Conservation (phyloP, 1,140 invertebrate species). For the Hyposmocoma kahamanoa region DNA sequence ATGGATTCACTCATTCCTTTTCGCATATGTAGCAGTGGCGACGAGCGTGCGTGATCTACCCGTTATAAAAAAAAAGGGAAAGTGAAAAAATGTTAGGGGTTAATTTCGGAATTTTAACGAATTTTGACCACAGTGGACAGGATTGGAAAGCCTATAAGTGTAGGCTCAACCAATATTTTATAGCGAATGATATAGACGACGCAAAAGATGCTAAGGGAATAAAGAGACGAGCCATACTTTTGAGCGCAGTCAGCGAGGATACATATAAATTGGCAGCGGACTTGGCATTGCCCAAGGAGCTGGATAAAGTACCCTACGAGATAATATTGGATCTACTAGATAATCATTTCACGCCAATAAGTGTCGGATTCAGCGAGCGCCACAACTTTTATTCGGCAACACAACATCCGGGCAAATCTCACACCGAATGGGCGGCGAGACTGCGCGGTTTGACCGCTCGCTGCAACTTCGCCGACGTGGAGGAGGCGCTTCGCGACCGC, state of each 20-base stretch:
- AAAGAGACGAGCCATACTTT: neutral
- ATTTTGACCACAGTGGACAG: neutral
- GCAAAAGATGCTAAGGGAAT: neutral
- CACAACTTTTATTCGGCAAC: slow-evolving; percentile 3
- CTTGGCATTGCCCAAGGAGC: neutral
- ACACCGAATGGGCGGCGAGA: slow-evolving; percentile 5
- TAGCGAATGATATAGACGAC: neutral
- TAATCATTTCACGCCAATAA: slow-evolving; percentile 3
- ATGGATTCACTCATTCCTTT: neutral
- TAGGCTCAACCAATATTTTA: neutral
- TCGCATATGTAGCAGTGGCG: neutral
- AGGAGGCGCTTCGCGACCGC: neutral
- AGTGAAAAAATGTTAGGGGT: neutral
- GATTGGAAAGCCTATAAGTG: neutral
- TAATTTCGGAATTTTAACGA: neutral
- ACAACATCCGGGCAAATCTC: neutral
- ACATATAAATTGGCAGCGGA: neutral
- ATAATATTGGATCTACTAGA: neutral
- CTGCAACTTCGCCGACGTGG: neutral
- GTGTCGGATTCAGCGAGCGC: neutral
- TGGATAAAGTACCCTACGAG: neutral
- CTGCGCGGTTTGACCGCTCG: neutral
- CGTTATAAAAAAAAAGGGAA: neutral
- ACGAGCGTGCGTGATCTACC: neutral
- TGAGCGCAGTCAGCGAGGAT: neutral